These are phyloP conservation scores for Hydrotaea diabolus DNA, from an alignment of 2,888 invertebrate species.

Conservation along the genomic window DNA sequence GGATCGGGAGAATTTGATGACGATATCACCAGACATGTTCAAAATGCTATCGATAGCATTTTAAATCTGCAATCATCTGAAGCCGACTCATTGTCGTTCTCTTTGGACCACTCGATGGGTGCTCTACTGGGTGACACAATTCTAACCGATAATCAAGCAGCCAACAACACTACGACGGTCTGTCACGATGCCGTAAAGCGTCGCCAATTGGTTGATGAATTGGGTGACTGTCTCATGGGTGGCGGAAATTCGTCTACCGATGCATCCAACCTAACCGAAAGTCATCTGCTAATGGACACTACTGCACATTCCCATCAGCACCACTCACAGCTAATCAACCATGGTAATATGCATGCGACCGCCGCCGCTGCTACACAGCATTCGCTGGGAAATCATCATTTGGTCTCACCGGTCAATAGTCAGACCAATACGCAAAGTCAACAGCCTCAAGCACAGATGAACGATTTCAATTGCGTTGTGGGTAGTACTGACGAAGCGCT, in stretches of 20 bases:
- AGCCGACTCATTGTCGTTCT: slow-evolving; percentile 80
- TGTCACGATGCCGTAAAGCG: slow-evolving; percentile 72
- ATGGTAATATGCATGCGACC: slow-evolving; percentile 35
- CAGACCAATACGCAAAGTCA: slow-evolving; percentile 63
- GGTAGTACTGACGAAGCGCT: slow-evolving; percentile 82
- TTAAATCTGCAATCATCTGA: slow-evolving; percentile 85
- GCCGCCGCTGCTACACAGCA: slow-evolving; percentile 42
- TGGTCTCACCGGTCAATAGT: slow-evolving; percentile 33
- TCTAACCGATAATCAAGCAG: slow-evolving; percentile 76
- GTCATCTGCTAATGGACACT: slow-evolving; percentile 66
- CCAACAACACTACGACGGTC: slow-evolving; percentile 65
- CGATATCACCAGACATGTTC: slow-evolving; percentile 88
- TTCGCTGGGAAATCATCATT: slow-evolving; percentile 58
- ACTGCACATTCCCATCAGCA: slow-evolving; percentile 61
- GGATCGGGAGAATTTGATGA: slow-evolving; percentile 82
- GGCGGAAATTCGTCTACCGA: slow-evolving; percentile 70
- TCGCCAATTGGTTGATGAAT: slow-evolving; percentile 76
- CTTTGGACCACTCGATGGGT: slow-evolving; percentile 78
- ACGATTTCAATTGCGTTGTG: slow-evolving; percentile 80
- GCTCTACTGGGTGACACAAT: slow-evolving; percentile 80
- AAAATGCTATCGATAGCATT: slow-evolving; percentile 90
- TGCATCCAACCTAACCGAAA: slow-evolving; percentile 43
- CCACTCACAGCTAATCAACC: slow-evolving; percentile 34
- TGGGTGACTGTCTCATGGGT: slow-evolving; percentile 79
- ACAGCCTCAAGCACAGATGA: slow-evolving; percentile 74